Base-by-base conservation (phyloP, 2,888 invertebrate genomes). In the Siphlonurus alternatus region DNA sequence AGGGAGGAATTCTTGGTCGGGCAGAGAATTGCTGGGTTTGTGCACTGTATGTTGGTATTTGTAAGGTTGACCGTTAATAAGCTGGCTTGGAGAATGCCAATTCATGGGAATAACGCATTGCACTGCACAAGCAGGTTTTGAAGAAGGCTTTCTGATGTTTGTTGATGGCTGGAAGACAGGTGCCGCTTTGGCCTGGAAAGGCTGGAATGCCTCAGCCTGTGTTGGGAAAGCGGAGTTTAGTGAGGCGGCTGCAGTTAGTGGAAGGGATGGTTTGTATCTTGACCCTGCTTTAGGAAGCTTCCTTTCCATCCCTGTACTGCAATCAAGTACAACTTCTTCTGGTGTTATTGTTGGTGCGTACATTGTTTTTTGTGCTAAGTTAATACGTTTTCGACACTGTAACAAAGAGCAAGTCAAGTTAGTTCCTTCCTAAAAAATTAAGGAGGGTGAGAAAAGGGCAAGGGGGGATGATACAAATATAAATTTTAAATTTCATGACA, bases 101-200 rank as follows among this genome's bases (percentile, higher is more conserved):
- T 56, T 56, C 56, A 56, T 56, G 56, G 56, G 56, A 10, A 56
- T 56, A 7, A 56, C 56, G 56, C 56, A 56, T 20, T 56, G 56
- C 5, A 56, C 56, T n/a, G 56, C 56, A 22, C 7, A 56, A 3
- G 56, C 56, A 7, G 56, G 56, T 56, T 56, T 56, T 10, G 56
- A 10, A 10, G 7, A 20, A 22, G 56, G 56, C n/a, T 56, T 56
- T n/a, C 5, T n/a, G 19, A 7, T 22, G n/a, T 10, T n/a, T 3
- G 19, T 22, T 7, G 56, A 22, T 5, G 56, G 56, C n/a, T 56
- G 56, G 56, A 56, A 56, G 22, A 56, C 22, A 7, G 56, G 56
- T 5, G 56, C 7, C 7, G 56, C 19, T 56, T n/a, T 56, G 7
- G 22, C 56, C 56, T 56, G 56, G 22, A 56, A 56, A 20, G 56